phyloP scores from a whole-genome alignment of 2,797 vertebrate species.

The Gymnodraco acuticeps region DNA sequence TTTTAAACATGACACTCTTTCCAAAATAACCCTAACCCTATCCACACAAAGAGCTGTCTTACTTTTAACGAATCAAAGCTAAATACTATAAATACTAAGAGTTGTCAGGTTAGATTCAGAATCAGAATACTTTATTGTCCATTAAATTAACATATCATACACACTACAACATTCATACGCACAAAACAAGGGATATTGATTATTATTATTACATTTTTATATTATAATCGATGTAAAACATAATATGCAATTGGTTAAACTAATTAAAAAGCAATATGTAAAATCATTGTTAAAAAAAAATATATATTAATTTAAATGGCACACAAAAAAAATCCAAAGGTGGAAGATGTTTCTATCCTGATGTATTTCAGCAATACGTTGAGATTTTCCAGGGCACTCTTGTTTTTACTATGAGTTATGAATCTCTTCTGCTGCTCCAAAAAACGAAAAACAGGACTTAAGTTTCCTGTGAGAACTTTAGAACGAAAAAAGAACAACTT shows the following conservation, averaged over 20 bases:
- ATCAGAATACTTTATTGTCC: too few relatives aligned
- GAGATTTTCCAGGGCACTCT: conserved; percentile 8
- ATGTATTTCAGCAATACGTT: background rate
- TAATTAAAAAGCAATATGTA: background rate
- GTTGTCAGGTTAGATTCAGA: too few relatives aligned
- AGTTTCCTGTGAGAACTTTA: conserved; percentile 48
- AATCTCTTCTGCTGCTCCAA: conserved; percentile 11
- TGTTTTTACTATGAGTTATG: background rate
- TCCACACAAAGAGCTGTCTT: background rate
- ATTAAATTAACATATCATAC: too few relatives aligned
- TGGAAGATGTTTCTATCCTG: background rate
- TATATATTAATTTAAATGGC: background rate
- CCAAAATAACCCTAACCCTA: background rate
- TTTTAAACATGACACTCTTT: background rate
- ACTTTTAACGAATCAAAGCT: background rate
- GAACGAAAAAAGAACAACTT: conserved; percentile 39
- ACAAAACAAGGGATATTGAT: too few relatives aligned
- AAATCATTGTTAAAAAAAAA: background rate
- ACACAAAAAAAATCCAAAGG: background rate
- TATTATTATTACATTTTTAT: background rate
- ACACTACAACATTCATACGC: too few relatives aligned
- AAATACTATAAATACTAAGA: background rate
- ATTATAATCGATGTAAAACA: background rate
- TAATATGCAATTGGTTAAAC: background rate
- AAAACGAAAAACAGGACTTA: conserved; percentile 22